These are phyloP conservation scores for Campopleginae sp. DNA, from an alignment of 2,888 invertebrate genomes.

Conservation along the genomic window DNA sequence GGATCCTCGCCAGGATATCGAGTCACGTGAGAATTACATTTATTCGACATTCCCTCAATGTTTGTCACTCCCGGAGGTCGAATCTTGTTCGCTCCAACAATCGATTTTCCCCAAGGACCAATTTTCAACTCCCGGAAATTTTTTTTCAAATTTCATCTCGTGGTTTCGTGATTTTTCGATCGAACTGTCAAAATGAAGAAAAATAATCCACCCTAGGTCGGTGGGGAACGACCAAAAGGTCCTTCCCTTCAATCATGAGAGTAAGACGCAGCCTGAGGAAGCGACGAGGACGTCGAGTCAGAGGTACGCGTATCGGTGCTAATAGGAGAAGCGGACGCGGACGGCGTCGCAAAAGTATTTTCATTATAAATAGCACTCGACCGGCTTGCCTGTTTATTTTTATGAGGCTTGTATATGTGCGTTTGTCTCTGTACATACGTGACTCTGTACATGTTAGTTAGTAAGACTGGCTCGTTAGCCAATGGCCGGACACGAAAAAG, in stretches of 20 bases:
- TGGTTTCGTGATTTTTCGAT: too few relatives aligned
- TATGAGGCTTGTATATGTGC: constrained; percentile 66
- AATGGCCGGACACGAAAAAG: constrained; percentile 31
- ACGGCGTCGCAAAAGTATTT: constrained; percentile 80
- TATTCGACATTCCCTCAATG: neutral
- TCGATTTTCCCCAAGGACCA: too few relatives aligned
- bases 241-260: neutral
- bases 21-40: neutral
- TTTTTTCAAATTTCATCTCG: too few relatives aligned
- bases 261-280: constrained; percentile 36
- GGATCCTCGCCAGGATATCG: constrained; percentile 66
- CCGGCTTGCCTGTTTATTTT: constrained; percentile 77
- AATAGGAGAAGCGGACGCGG: constrained; percentile 72
- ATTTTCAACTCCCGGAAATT: too few relatives aligned
- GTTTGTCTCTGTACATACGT: neutral
- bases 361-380: constrained; percentile 81
- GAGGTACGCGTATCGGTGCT: constrained; percentile 65
- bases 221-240: neutral
- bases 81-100: neutral
- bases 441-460: neutral
- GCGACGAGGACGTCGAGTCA: constrained; percentile 31
- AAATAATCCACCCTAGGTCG: neutral
- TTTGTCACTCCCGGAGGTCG: neutral
- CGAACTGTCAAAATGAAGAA: neutral
- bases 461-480: constrained; percentile 26